Base-by-base conservation (phyloP, 2,113 vertebrate species). In the Haemorhous mexicanus region DNA sequence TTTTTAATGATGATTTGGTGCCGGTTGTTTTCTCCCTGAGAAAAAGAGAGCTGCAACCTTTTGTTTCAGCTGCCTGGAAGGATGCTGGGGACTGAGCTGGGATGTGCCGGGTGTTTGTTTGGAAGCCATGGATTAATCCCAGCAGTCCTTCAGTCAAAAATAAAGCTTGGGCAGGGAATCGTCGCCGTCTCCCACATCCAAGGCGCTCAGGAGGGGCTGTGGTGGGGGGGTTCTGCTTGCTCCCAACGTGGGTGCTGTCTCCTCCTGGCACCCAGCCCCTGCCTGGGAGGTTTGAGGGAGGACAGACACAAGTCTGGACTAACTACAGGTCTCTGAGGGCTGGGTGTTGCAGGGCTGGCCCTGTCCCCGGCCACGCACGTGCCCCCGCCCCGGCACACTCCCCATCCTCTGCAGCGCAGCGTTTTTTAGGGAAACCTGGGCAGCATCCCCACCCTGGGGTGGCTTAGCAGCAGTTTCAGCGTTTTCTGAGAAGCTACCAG, bases 111-210 rank as follows among this genome's bases (percentile, higher is more conserved):
- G 64, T 73, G 73, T 21, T 30, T 53, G 73, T 77, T 92, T 15
- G 49, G 87, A 37, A 95, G 91, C 55, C 66, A 33, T 84, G 56
- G 20, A 62, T 50, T 47, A 88, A 85, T 93, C 94, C 94, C 95
- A 87, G 93, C 94, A 84, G 2, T 16, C 96, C 85, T 92, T 78
- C 68, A 13, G 49, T 7, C 13, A 52, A 44, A 93, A 80, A 90
- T 69, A 91, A 80, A 58, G 20, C 92, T 87, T 17, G 86, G 77
- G 58, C 86, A 70, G 92, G 56, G 89, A 94, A 87, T 87, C 89
- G 41, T 80, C 64, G 52, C 63, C 3, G 81, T 95, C 94, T 96
- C 96, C 92, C 96, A 88, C 86, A 35, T 95, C 93, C 92, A 2
- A 43, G 86, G 87, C 27, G 9, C 58, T 62, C 95, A 84, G 90